These are phyloP conservation scores for Xanthorhoe spadicearia DNA, from an alignment of 2,888 invertebrate species.

Conservation along the genomic window DNA sequence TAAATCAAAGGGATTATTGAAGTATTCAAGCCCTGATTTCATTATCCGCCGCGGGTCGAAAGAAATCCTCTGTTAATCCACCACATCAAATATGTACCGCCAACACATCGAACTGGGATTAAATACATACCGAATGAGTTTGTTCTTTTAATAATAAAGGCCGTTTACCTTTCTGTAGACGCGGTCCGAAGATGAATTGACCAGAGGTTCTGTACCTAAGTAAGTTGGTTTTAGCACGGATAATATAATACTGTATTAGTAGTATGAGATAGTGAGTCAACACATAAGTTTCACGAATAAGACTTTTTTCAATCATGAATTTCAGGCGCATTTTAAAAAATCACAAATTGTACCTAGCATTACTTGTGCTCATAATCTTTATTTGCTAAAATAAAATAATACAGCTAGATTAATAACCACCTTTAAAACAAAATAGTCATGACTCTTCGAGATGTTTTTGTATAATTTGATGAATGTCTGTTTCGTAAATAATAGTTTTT, in stretches of 20 bases:
- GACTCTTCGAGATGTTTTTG: neutral
- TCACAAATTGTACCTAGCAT: too few relatives aligned
- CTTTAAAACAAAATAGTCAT: too few relatives aligned
- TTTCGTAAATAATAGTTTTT: slow-evolving; percentile 1
- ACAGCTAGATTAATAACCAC: too few relatives aligned
- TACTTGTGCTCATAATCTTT: neutral
- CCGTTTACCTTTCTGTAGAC: slow-evolving; percentile 17
- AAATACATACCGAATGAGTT: slow-evolving; percentile 27
- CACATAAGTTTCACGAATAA: too few relatives aligned
- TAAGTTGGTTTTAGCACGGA: too few relatives aligned
- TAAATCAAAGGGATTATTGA: slow-evolving; percentile 4
- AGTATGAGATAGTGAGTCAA: too few relatives aligned
- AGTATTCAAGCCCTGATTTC: slow-evolving; percentile 15
- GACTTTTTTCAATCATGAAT: too few relatives aligned
- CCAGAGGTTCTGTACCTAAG: neutral
- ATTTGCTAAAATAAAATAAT: too few relatives aligned
- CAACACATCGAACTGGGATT: slow-evolving; percentile 22
- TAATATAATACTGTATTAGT: too few relatives aligned
- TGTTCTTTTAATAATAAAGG: slow-evolving; percentile 21
- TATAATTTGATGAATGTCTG: neutral
- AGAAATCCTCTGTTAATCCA: slow-evolving; percentile 25
- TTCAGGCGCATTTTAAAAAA: neutral
- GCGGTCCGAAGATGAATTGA: slow-evolving; percentile 3
- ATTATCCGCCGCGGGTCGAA: slow-evolving; percentile 5
- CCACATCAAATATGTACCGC: slow-evolving; percentile 22